A percentile compares a stretch with the other conserved stretches of the same genome.
Evolutionary conservation across 2,113 vertebrate species (phyloP).

Genomic region (Thinocorus orbignyianus): DNA sequence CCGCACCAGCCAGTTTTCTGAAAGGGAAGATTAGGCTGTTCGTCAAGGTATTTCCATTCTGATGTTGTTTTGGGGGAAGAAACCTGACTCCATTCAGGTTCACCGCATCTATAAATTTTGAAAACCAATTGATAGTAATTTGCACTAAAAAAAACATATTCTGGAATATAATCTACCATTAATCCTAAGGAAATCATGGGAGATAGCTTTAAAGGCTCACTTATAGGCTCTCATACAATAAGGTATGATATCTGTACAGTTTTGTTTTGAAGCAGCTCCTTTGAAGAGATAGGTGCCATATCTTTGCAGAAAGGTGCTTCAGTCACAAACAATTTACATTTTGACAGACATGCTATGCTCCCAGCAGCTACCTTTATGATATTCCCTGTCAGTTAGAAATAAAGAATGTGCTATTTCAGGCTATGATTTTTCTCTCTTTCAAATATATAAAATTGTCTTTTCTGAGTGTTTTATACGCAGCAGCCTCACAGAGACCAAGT

Average conservation of each 20-base stretch:
- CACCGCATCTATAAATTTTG: not conserved
- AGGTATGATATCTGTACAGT: not conserved
- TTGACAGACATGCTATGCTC: not conserved
- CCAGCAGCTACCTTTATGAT: not conserved
- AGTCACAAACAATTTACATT: conserved; percentile 18
- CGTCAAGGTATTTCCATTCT: conserved; percentile 13
- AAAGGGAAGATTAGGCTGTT: not conserved
- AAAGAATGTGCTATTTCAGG: not conserved
- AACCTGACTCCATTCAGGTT: not conserved
- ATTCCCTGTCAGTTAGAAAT: not conserved
- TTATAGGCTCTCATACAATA: not conserved
- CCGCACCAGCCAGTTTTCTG: not conserved
- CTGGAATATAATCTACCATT: not conserved
- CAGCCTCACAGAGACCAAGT: not conserved
- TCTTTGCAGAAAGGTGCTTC: not conserved
- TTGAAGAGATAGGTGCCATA: not conserved
- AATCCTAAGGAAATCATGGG: not conserved
- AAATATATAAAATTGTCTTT: not conserved
- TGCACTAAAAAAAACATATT: not conserved
- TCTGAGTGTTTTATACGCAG: not conserved
- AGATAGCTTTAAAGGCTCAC: not conserved
- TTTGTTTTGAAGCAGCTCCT: conserved; percentile 4
- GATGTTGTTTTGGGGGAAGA: not conserved
- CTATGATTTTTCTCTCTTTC: not conserved
- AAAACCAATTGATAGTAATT: not conserved